Conservation (phyloP, 1,140 invertebrate species). For the Ctenoplectra terminalis region DNA sequence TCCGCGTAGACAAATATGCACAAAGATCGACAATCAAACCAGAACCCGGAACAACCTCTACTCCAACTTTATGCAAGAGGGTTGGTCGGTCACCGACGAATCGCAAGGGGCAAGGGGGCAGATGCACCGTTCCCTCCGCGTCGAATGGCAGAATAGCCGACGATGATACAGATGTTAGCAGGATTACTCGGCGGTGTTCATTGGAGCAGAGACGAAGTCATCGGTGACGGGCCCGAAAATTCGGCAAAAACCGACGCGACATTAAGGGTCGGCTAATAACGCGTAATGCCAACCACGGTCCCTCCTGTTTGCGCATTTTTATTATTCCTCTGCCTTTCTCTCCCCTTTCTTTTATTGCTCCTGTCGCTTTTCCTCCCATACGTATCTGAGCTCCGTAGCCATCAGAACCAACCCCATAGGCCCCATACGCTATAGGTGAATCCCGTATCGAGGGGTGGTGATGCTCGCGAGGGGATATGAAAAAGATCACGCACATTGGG, state of each 20-base stretch:
- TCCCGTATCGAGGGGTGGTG: constrained; percentile 41
- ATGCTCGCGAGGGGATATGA: constrained; percentile 22
- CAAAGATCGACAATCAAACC: too few species aligned
- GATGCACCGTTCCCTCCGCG: constrained; percentile 67
- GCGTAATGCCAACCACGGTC: constrained; percentile 73
- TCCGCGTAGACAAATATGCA: too few species aligned
- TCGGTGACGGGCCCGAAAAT: constrained; percentile 42
- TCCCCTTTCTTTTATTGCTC: neutral
- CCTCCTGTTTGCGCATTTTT: constrained; percentile 41
- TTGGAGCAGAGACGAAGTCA: constrained; percentile 60
- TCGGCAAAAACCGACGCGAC: constrained; percentile 65
- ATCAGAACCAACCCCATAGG: constrained; percentile 6
- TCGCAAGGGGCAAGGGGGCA: constrained; percentile 50
- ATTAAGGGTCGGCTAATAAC: constrained; percentile 80
- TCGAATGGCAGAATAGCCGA: constrained; percentile 70
- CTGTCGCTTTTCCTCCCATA: neutral
- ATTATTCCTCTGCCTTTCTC: constrained; percentile 27
- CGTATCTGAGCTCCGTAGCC: too few species aligned
- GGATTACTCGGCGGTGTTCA: constrained; percentile 53
- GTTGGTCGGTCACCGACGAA: too few species aligned
- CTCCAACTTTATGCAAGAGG: too few species aligned
- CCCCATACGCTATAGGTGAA: constrained; percentile 67
- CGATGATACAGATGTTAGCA: constrained; percentile 81
- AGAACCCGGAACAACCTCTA: too few species aligned
- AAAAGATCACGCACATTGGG: constrained; percentile 66